These are phyloP conservation scores for Nomada hirtipes DNA, from an alignment of 2,888 invertebrate species.

Conservation along the genomic window DNA sequence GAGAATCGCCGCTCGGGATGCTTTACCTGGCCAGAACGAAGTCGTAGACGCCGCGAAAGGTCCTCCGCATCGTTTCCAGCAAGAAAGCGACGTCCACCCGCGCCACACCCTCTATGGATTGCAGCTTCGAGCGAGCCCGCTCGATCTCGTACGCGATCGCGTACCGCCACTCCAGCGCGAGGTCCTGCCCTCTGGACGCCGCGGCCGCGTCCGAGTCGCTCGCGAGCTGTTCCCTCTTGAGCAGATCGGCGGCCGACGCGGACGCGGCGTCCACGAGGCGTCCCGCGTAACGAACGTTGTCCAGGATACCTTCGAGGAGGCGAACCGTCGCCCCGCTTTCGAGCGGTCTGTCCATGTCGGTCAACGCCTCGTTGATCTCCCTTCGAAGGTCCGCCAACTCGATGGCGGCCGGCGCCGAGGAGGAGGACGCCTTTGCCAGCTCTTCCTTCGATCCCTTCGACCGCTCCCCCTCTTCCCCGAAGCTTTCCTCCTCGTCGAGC, in stretches of 20 bases:
- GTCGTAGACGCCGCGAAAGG: constrained; percentile 84
- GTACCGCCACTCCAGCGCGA: constrained; percentile 86
- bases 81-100: constrained; percentile 84
- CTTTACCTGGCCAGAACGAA: constrained; percentile 83
- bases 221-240: constrained; percentile 26
- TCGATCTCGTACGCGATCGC: constrained; percentile 86
- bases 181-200: constrained; percentile 27
- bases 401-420: background rate
- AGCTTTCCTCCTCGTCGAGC: too few species aligned
- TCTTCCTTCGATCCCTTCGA: background rate
- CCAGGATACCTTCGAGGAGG: constrained; percentile 58
- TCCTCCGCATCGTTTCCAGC: constrained; percentile 83
- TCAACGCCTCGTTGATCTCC: constrained; percentile 41
- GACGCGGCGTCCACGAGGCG: constrained; percentile 52
- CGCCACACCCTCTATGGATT: constrained; percentile 83
- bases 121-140: constrained; percentile 85
- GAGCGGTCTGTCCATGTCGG: constrained; percentile 17
- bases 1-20: too few species aligned
- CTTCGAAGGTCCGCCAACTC: background rate
- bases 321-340: constrained; percentile 19
- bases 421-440: background rate
- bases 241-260: background rate
- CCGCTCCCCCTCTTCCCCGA: background rate
- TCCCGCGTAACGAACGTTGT: constrained; percentile 57
- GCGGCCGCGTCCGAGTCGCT: background rate